Evolutionary conservation across 2,888 invertebrate genomes (phyloP).

Genomic region (Bellardia pandia): DNA sequence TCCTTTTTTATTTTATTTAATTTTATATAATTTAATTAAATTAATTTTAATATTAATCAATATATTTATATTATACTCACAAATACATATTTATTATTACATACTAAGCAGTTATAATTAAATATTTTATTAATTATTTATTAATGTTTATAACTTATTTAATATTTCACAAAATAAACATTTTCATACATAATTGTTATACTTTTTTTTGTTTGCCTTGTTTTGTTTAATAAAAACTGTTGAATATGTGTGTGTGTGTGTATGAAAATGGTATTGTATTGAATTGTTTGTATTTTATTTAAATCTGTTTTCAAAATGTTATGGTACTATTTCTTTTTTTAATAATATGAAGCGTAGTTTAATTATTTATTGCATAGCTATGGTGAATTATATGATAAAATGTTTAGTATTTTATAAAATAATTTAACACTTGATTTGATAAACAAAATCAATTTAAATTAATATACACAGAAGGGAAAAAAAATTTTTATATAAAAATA

Average conservation of each 20-base stretch:
- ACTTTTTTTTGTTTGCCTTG: conserved; percentile 13
- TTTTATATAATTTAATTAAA: conserved; percentile 53
- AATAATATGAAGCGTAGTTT: conserved; percentile 48
- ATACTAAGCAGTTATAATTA: conserved; percentile 70
- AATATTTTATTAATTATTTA: conserved; percentile 52
- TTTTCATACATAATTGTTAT: conserved; percentile 39
- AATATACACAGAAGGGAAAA: conserved; percentile 45
- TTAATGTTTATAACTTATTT: conserved; percentile 59
- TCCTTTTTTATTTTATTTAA: conserved; percentile 23
- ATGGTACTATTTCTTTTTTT: conserved; percentile 6
- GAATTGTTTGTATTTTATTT: background rate
- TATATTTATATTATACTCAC: conserved; percentile 64
- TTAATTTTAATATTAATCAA: conserved; percentile 58
- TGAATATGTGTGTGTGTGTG: background rate
- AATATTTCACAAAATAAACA: conserved; percentile 73
- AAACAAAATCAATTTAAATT: conserved; percentile 42
- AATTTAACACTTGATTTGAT: background rate
- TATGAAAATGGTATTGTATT: conserved; percentile 47
- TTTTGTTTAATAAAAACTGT: conserved; percentile 16
- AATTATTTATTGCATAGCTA: conserved; percentile 56
- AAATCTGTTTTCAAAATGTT: background rate
- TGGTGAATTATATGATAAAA: conserved; percentile 34
- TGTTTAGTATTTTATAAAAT: conserved; percentile 4
- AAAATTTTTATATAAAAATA: conserved; percentile 6
- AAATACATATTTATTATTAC: conserved; percentile 68